Base-by-base conservation (phyloP, 1,140 invertebrate species). In the Battus philenor region DNA sequence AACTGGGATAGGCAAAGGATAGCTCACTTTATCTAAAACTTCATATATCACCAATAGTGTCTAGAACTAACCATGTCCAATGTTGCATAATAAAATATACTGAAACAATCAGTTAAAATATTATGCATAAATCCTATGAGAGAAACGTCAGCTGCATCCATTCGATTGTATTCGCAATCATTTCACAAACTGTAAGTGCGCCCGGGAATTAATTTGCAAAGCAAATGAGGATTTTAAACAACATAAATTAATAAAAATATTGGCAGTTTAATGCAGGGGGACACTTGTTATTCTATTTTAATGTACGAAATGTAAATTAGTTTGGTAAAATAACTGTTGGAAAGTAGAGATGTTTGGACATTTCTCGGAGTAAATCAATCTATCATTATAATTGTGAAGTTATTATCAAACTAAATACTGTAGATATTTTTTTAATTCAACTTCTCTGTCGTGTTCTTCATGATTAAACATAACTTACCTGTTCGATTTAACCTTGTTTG, bases 201-300 rank as follows among this genome's bases (percentile, higher is more conserved):
- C 69, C 59, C 33, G 44, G 36, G 59, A 65, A 67, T 72, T 69
- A 67, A 76, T 71, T 73, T 71, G 63, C 58, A 68, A 66, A 31
- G 51, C 61, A 68, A 69, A 71, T 68, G 62, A 64, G 61, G 31
- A 57, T 59, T 56, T 54, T 44, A 51, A 54, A 44, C 47, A 63
- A 57, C 46, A 54, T 56, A 59, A 55, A 48, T 54, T 50, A 62
- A 50, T 41, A 41, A 47, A 33, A 66, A 57, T 47, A 45, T 44
- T 31, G 15, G 46, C 38, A 50, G 33, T 9, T 31, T 39, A 50
- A 44, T 44, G 30, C 11, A 6, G 13, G 32, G 16, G 3, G 34
- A 22, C 22, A 20, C 15, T n/a, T 49, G 18, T 11, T 36, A 6
- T 44, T n/a, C n/a, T n/a, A n/a, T n/a, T n/a, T n/a, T n/a, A n/a